Conservation (phyloP, 2,888 invertebrate species). For the Hedya salicella region DNA sequence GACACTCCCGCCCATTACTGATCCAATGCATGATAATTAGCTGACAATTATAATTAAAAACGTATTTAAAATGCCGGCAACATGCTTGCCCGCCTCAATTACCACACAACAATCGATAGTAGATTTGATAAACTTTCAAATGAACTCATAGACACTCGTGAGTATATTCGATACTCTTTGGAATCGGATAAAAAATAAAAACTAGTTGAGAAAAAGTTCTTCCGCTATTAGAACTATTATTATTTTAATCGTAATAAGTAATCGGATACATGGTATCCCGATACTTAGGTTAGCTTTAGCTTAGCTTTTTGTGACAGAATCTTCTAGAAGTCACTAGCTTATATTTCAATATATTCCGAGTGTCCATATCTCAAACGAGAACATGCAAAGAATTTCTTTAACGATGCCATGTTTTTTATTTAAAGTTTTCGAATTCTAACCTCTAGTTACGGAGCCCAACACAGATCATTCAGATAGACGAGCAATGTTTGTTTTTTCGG, state of each 20-base stretch:
- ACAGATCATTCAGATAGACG: constrained; percentile 66
- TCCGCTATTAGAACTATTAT: too few species aligned
- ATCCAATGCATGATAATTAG: constrained; percentile 47
- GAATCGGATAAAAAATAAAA: too few species aligned
- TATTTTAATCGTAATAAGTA: too few species aligned
- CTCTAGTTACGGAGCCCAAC: constrained; percentile 68
- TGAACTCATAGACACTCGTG: not conserved
- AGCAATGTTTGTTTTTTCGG: constrained; percentile 66
- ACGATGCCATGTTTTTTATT: constrained; percentile 58
- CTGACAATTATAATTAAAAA: constrained; percentile 47
- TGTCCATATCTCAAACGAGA: constrained; percentile 53
- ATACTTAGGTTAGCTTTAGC: not conserved
- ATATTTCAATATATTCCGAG: constrained; percentile 48
- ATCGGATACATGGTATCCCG: too few species aligned
- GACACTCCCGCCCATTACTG: constrained; percentile 58
- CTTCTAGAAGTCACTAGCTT: constrained; percentile 31
- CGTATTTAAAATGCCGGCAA: constrained; percentile 39
- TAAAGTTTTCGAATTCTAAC: constrained; percentile 69
- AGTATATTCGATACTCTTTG: too few species aligned
- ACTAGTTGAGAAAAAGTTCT: too few species aligned
- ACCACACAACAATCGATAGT: constrained; percentile 4
- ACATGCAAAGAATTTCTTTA: constrained; percentile 69
- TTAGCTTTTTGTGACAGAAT: not conserved
- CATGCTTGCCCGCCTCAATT: constrained; percentile 23
- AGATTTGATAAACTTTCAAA: not conserved